These are phyloP conservation scores for Drosophila takahashii DNA, from an alignment of 1,140 invertebrate species.

Conservation along the genomic window DNA sequence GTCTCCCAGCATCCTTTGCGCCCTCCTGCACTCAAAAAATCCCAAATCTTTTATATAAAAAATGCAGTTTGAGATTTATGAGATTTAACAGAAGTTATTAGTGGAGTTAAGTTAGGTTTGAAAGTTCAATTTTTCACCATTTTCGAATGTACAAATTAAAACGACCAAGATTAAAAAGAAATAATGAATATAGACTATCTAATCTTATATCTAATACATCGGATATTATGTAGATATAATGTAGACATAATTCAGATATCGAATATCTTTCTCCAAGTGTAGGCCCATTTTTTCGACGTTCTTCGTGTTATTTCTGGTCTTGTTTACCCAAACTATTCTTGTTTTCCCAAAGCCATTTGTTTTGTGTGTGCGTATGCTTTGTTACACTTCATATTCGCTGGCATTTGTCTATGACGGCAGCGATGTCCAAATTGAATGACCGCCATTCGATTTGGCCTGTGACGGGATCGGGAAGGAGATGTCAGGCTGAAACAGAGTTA, in stretches of 20 bases:
- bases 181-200: too few relatives aligned
- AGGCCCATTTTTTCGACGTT: neutral
- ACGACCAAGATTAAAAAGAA: too few relatives aligned
- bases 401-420: conserved; percentile 25
- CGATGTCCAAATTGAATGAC: conserved; percentile 37
- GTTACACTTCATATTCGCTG: conserved; percentile 32
- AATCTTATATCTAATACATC: too few relatives aligned
- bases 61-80: too few relatives aligned
- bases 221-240: too few relatives aligned
- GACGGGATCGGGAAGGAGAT: neutral
- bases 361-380: conserved; percentile 7
- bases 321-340: conserved; percentile 49
- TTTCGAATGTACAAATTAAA: too few relatives aligned
- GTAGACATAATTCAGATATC: too few relatives aligned
- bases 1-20: conserved; percentile 16
- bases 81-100: too few relatives aligned
- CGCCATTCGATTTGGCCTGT: conserved; percentile 6
- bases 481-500: neutral
- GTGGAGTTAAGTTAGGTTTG: too few relatives aligned
- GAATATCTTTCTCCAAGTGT: neutral
- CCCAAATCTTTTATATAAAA: neutral
- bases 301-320: neutral
- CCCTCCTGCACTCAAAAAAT: neutral
- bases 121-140: too few relatives aligned
- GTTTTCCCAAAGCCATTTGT: conserved; percentile 13